Evolutionary conservation across 1,140 invertebrate genomes (phyloP), one percentile per base, ranked within the genome.

Genomic region (Drosophila dunni): DNA sequence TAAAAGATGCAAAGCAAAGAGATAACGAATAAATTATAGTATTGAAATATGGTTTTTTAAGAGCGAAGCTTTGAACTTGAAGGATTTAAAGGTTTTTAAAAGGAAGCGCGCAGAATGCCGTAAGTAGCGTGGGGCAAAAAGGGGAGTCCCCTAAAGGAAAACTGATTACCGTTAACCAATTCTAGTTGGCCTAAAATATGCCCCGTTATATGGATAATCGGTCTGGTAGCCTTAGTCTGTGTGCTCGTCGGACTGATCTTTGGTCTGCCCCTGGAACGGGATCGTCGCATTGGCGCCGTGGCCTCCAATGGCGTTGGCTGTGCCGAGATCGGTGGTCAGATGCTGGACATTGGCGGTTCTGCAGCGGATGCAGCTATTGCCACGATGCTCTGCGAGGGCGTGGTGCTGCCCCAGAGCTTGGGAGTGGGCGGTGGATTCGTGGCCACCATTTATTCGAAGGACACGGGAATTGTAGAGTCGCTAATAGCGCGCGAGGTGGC

Each of bases 321-420:
- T 91, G 96, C 97, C 0, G 90, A 93, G 75, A 94, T 97, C 75
- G 97, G 97, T 79, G 96, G 84, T 10, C 57, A 64, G 7, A 96
- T 97, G 34, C 91, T 98, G 15, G 92, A 95, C 56, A 93, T 94
- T 75, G 95, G 96, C 77, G 98, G 98, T 2, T 96, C 95, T 50
- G 97, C 97, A 0, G 96, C 97, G 0, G 98, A 99, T 93, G 97
- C 97, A 2, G 96, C 97, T 0, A 96, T 99, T 68, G 97, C 97
- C 0, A 94, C 97, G 1, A 91, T 98, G 69, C 95, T 99, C 78
- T 98, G 98, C 91, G 96, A 97, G 86, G 97, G 97, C 0, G 94
- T 98, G 0, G 94, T 97, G 3, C 96, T 97, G 91, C 94, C 96
- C 24, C 97, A 98, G 92, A 97, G 96, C 75, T 95, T 97, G 93